Percentiles rank a stretch among this genome's conserved stretches.
phyloP scores from a whole-genome alignment of 1,140 invertebrate genomes.

The Trichonephila clavipes region DNA sequence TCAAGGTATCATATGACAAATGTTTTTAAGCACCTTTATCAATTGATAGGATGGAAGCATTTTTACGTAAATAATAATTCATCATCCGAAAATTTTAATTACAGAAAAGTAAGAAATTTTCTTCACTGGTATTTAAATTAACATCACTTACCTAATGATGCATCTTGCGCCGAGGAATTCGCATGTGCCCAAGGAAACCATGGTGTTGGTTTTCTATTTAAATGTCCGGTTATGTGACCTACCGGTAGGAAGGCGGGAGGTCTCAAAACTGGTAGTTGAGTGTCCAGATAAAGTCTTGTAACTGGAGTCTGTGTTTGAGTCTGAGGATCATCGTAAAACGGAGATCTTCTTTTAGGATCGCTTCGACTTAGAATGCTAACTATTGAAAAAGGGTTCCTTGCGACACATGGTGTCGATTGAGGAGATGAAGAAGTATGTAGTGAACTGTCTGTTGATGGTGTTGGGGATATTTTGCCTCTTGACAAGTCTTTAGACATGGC shows the following conservation, averaged over 20 bases:
- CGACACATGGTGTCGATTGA: conserved; percentile 60
- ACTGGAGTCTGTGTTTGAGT: conserved; percentile 42
- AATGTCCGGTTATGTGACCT: conserved; percentile 64
- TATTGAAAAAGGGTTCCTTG: conserved; percentile 75
- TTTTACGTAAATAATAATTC: too few species aligned
- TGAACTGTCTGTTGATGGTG: conserved; percentile 70
- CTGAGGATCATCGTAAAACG: conserved; percentile 50
- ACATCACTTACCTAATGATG: conserved; percentile 57
- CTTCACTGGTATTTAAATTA: neutral
- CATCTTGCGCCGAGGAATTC: conserved; percentile 62
- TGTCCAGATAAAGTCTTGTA: conserved; percentile 62
- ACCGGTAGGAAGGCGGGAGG: conserved; percentile 74
- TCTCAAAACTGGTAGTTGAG: conserved; percentile 59
- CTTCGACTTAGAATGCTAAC: conserved; percentile 81
- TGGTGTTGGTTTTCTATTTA: conserved; percentile 77
- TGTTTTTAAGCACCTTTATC: too few species aligned
- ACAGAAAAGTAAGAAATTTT: neutral
- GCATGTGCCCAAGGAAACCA: conserved; percentile 78
- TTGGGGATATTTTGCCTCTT: conserved; percentile 66
- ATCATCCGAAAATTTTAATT: neutral
- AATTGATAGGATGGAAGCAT: too few species aligned
- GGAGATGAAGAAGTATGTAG: conserved; percentile 71
- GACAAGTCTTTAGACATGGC: conserved; percentile 70
- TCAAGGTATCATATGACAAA: too few species aligned
- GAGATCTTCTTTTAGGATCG: conserved; percentile 77